Conservation (phyloP, 2,113 vertebrate species). For the Eurystomus gularis region DNA sequence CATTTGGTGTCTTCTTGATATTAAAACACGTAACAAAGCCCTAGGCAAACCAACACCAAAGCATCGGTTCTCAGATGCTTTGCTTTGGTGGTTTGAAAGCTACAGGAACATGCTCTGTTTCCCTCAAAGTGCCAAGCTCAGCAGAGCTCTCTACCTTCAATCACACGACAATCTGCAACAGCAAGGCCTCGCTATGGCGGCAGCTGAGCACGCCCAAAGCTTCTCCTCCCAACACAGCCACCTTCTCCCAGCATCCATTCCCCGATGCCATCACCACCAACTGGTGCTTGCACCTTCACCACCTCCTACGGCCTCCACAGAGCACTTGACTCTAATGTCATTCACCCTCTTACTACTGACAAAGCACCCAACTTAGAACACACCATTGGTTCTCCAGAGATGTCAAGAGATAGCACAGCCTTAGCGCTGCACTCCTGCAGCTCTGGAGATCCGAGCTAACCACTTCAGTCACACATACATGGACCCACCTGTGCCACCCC, state of each 20-base stretch:
- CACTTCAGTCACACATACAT: background rate
- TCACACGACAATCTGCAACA: background rate
- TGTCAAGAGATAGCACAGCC: background rate
- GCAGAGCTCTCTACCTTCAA: background rate
- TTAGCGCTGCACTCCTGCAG: fast-evolving
- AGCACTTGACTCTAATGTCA: background rate
- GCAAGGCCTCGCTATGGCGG: background rate
- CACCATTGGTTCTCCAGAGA: background rate
- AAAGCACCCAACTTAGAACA: too few species aligned
- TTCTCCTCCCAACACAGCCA: background rate
- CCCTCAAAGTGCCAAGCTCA: background rate
- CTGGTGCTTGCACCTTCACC: background rate
- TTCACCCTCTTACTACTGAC: background rate
- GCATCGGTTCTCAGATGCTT: too few species aligned
- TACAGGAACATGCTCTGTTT: background rate
- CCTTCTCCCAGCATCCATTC: background rate
- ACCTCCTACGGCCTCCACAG: background rate
- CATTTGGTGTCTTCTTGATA: background rate
- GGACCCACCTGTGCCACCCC: fast-evolving
- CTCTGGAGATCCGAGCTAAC: background rate
- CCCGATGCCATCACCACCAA: background rate
- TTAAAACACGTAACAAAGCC: background rate
- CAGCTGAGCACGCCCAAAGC: background rate
- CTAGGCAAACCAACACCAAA: background rate
- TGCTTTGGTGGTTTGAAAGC: background rate